Conservation (phyloP, 2,888 invertebrate species). For the Archips crataeganus region DNA sequence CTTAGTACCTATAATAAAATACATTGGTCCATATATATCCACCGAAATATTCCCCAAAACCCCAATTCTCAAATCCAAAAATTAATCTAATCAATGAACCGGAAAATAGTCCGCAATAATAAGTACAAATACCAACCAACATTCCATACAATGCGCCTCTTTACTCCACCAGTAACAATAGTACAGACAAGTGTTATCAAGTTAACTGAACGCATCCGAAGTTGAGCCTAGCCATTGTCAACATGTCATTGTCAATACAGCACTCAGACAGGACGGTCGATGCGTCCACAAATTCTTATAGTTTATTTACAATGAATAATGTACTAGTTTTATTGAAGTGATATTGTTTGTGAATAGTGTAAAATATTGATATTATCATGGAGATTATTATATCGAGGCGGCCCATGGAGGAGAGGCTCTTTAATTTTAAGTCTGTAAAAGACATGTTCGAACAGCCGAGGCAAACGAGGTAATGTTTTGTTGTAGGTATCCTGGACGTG, state of each 20-base stretch:
- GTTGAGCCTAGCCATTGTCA: slow-evolving; percentile 44
- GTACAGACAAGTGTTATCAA: slow-evolving; percentile 15
- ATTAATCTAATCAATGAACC: background rate
- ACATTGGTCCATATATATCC: no score
- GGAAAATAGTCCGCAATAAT: background rate
- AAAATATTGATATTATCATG: slow-evolving; percentile 32
- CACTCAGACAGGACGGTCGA: slow-evolving; percentile 10
- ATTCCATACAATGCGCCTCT: slow-evolving; percentile 19
- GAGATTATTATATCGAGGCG: slow-evolving; percentile 68
- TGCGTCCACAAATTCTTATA: background rate
- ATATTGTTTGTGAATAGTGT: slow-evolving; percentile 43
- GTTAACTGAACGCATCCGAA: slow-evolving; percentile 52
- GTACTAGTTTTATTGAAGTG: slow-evolving; percentile 15
- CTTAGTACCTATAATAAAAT: no score
- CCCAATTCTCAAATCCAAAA: background rate
- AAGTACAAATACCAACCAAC: background rate
- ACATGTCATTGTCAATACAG: slow-evolving; percentile 38
- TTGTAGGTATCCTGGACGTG: background rate
- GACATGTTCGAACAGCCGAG: slow-evolving; percentile 76
- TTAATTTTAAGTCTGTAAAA: slow-evolving; percentile 73
- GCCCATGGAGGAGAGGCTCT: slow-evolving; percentile 69
- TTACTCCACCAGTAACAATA: slow-evolving; percentile 13
- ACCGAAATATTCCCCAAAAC: background rate
- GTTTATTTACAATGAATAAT: slow-evolving; percentile 28
- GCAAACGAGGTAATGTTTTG: slow-evolving; percentile 65